Evolutionary conservation across 2,888 invertebrate genomes (phyloP), one percentile per base, ranked within the genome.

Genomic region (Tineola bisselliella): DNA sequence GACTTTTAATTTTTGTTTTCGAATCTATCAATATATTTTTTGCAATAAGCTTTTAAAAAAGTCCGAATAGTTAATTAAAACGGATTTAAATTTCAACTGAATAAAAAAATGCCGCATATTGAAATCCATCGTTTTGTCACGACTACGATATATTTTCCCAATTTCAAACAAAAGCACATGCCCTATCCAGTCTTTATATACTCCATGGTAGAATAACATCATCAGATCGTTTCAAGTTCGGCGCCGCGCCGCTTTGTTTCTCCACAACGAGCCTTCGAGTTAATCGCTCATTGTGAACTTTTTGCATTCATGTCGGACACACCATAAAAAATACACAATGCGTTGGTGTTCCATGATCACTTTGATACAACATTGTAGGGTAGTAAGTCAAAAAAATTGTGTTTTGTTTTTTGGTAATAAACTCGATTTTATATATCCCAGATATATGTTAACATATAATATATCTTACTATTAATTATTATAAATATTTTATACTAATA

Each of bases 271-370:
- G 75, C 71, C 64, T 63, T 65, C 65, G 31, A 58, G 71, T 75
- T 80, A 76, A 83, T 79, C 69, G 76, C 71, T 70, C 70, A 73
- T 76, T 75, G 75, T 75, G 65, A 70, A 73, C 69, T 80, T 81
- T 81, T 81, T 81, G 78, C 74, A 66, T 64, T 63, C 65, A 65
- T 65, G 66, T 65, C 58, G 58, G 33, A 58, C 31, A 56, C 25
- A 25, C 8, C 11, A 19, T 56, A 56, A 56, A 56, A 56, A 56
- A 38, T 38, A 38, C 10, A 56, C 48, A 15, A 17, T 18, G 48
- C 48, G 1, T 18, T 13, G 13, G 48, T 48, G 48, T 48, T 48
- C 38, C 38, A 12, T 38, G 38, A 12, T 38, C 38, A 38, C 38
- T 38, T 38, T 38, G 38, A n/a, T 38, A 38, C 38, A 38, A 38